Percentiles rank a stretch among this genome's conserved stretches.
These are phyloP conservation scores for Eptesicus fuscus DNA, from an alignment of 2,113 vertebrate genomes.

Conservation along the genomic window DNA sequence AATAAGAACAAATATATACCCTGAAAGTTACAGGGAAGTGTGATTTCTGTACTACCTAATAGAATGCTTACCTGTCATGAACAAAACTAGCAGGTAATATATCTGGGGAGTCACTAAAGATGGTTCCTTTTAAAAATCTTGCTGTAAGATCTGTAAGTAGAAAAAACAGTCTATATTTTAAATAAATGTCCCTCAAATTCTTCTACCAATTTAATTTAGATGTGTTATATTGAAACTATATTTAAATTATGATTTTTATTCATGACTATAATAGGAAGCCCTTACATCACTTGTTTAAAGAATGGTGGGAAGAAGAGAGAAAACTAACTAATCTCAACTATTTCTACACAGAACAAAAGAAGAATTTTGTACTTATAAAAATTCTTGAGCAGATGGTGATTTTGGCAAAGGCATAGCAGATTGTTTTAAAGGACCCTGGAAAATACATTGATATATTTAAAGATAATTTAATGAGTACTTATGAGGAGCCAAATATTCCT, in stretches of 20 bases:
- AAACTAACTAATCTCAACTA: not conserved
- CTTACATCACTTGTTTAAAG: not conserved
- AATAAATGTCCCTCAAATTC: not conserved
- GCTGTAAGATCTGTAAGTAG: not conserved
- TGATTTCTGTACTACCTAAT: not conserved
- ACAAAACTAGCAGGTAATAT: not conserved
- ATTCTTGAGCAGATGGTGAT: not conserved
- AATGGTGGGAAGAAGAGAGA: not conserved
- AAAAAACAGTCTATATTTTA: not conserved
- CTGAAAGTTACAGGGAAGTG: not conserved
- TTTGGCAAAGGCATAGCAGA: not conserved
- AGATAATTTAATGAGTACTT: not conserved
- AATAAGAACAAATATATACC: not conserved
- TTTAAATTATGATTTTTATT: not conserved
- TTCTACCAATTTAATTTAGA: not conserved
- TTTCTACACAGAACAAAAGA: not conserved
- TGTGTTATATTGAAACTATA: slow-evolving; percentile 2
- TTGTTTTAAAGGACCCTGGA: not conserved
- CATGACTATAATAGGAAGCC: not conserved
- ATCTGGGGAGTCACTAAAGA: not conserved
- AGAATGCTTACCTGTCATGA: not conserved
- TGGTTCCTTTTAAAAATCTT: not conserved
- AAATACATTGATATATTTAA: not conserved
- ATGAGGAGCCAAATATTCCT: not conserved
- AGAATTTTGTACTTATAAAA: slow-evolving; percentile 35